Evolutionary conservation across 2,797 vertebrate species (phyloP), one percentile per base, ranked within the genome.

Genomic region (Somateria mollissima): DNA sequence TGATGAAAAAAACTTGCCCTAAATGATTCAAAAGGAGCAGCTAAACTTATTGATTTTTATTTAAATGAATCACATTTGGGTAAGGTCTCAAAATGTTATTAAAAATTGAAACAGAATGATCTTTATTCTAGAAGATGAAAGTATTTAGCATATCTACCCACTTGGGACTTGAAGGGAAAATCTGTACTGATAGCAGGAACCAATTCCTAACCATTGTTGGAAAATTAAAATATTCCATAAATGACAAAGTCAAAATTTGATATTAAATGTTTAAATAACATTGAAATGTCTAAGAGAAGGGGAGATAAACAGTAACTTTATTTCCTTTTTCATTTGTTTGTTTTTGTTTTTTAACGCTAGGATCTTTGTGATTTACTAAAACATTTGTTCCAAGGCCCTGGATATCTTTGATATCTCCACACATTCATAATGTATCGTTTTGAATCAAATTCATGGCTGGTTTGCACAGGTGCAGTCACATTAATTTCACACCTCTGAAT

Each of bases 401-500:
- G 8, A n/a, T 91, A 47, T 64, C 82, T 91, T 73, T 79, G 16
- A 49, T 84, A 34, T 87, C 74, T 89, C 49, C 60, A 71, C 28
- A 82, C 85, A 71, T 82, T 79, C 70, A 64, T 91, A 84, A 75
- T 43, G n/a, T 27, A 81, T 86, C 20, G 79, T 95, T 94, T 91
- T 88, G 53, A 71, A 92, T 87, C 73, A 92, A 86, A 94, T 84
- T 93, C 71, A 74, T 43, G n/a, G 56, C 71, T 82, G 41, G 73
- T 74, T 86, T 95, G 91, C 69, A 49, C 67, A 95, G 80, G 80
- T 92, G 67, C 67, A 82, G 76, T 91, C 95, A 78, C 80, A 90
- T 91, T 91, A 95, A 94, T 92, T 94, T 94, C 92, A 90, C 83
- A 96, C 85, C 71, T 94, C 85, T 86, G 91, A 94, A 94, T 96